A percentile compares a stretch with the other conserved stretches of the same genome.
These are phyloP conservation scores for Oreortyx pictus DNA, from an alignment of 2,797 vertebrate genomes.

Conservation along the genomic window DNA sequence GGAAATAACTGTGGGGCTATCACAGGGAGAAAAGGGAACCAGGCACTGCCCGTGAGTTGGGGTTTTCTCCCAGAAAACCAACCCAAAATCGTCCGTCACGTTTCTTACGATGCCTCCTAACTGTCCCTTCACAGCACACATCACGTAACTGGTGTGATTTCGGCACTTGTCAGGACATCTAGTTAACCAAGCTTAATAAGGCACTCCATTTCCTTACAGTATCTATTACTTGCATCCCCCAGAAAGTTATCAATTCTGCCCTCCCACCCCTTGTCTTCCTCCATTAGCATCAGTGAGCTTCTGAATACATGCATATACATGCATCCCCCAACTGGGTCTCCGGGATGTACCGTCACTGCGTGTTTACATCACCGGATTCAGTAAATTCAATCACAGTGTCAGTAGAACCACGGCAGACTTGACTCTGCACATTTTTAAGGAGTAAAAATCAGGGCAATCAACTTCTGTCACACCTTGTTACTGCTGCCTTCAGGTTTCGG, in stretches of 20 bases:
- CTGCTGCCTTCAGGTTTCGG: conserved; percentile 36
- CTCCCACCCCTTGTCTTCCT: conserved; percentile 55
- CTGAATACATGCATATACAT: conserved; percentile 46
- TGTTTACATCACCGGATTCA: conserved; percentile 37
- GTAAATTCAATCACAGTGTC: conserved; percentile 59
- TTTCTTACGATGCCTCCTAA: not conserved
- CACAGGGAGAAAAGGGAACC: not conserved
- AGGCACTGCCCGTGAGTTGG: not conserved
- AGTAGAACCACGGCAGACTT: conserved; percentile 43
- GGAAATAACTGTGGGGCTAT: not conserved
- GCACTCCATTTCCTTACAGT: conserved; percentile 23
- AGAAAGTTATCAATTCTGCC: conserved; percentile 55
- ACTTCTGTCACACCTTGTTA: conserved; percentile 66
- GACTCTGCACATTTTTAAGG: conserved; percentile 68
- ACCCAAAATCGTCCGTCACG: not conserved
- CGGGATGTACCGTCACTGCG: not conserved
- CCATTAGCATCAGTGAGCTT: conserved; percentile 37
- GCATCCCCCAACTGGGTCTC: not conserved
- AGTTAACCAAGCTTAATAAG: conserved; percentile 51
- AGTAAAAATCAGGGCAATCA: conserved; percentile 65
- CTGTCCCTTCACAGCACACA: not conserved
- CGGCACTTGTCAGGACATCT: conserved; percentile 2
- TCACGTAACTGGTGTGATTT: not conserved
- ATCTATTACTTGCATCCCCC: conserved; percentile 18
- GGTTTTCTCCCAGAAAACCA: not conserved